phyloP scores from a whole-genome alignment of 2,113 vertebrate species.

The Zingel zingel region DNA sequence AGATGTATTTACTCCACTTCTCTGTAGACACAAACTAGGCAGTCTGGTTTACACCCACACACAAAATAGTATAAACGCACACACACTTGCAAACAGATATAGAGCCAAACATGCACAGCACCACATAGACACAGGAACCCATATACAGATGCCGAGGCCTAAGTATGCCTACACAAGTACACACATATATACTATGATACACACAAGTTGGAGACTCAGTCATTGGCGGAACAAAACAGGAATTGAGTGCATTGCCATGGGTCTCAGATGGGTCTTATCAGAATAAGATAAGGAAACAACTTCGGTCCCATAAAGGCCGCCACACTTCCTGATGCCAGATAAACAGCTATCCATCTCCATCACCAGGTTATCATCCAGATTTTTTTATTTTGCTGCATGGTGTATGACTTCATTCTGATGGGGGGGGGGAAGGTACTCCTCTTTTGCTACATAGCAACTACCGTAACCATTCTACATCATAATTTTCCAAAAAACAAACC shows the following conservation, averaged over 20 bases:
- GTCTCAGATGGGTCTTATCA: slow-evolving; percentile 42
- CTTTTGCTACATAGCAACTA: background rate
- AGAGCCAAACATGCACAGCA: slow-evolving; percentile 72
- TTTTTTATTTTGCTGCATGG: slow-evolving; percentile 15
- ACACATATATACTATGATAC: slow-evolving; percentile 16
- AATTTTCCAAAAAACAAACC: background rate
- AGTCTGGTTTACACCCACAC: slow-evolving; percentile 75
- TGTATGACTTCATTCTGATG: slow-evolving; percentile 23
- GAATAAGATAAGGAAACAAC: slow-evolving; percentile 44
- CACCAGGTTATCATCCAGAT: background rate
- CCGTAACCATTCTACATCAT: too few relatives aligned
- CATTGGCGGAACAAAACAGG: slow-evolving; percentile 52
- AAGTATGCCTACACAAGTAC: slow-evolving; percentile 66
- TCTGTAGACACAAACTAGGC: slow-evolving; percentile 70
- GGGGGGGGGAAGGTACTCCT: background rate
- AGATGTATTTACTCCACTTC: slow-evolving; percentile 82
- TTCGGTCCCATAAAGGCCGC: slow-evolving; percentile 31
- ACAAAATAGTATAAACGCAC: slow-evolving; percentile 55
- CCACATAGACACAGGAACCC: slow-evolving; percentile 71
- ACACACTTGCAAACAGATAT: slow-evolving; percentile 76
- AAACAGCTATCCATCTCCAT: slow-evolving; percentile 46
- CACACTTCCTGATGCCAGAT: slow-evolving; percentile 72
- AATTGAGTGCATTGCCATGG: slow-evolving; percentile 38
- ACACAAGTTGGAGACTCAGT: slow-evolving; percentile 20
- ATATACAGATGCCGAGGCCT: slow-evolving; percentile 57